Percentiles rank a stretch among this genome's conserved stretches.
Conservation (phyloP, 2,113 vertebrate genomes). For the Muntiacus reevesi region DNA sequence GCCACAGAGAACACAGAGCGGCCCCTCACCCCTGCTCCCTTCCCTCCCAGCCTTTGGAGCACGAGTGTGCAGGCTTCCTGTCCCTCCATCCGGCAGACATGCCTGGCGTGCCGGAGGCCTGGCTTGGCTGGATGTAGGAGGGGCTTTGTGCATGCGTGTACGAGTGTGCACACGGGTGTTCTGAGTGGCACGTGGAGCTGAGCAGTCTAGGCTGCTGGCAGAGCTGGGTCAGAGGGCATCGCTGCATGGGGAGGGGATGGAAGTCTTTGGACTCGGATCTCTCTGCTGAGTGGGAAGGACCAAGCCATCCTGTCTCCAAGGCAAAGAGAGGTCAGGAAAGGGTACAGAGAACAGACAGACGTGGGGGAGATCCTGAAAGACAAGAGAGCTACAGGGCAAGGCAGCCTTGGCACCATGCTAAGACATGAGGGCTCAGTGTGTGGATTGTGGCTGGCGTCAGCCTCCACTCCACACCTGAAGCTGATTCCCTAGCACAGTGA, state of each 20-base stretch:
- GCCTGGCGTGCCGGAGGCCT: conserved; percentile 33
- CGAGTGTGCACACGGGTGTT: rapidly evolving
- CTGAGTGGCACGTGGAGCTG: neutral
- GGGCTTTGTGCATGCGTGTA: neutral
- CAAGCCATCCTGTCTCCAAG: neutral
- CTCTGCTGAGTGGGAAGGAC: neutral
- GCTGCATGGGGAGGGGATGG: neutral
- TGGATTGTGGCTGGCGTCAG: neutral
- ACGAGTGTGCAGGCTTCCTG: conserved; percentile 63
- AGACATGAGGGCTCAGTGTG: neutral
- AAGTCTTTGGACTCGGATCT: neutral
- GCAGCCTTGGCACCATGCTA: neutral
- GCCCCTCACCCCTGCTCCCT: conserved; percentile 57
- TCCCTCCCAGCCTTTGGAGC: conserved; percentile 19
- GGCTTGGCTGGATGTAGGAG: neutral
- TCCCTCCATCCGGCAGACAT: conserved; percentile 59
- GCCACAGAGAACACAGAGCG: conserved; percentile 9
- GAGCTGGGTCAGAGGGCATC: neutral
- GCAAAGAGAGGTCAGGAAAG: neutral
- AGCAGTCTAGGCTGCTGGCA: neutral
- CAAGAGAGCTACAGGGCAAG: neutral
- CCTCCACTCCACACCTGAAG: neutral
- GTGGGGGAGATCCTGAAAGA: neutral
- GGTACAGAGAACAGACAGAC: neutral
- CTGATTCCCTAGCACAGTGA: neutral